Conservation (phyloP, 2,113 vertebrate genomes). For the Galbula dea region DNA sequence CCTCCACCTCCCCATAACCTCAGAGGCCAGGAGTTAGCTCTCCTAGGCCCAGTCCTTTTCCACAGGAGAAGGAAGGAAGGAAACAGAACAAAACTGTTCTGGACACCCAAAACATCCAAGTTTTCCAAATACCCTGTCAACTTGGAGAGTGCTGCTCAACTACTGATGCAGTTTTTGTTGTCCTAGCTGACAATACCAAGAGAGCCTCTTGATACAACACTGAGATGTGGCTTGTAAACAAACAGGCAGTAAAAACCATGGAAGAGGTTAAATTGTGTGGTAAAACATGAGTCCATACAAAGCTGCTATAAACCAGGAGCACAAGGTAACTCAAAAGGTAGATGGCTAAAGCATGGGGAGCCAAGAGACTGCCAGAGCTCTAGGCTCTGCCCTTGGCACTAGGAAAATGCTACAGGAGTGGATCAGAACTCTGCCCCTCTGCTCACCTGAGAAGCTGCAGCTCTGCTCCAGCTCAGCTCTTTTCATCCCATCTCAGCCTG, state of each 20-base stretch:
- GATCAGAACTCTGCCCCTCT: neutral
- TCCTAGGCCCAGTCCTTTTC: no score
- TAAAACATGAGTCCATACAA: neutral
- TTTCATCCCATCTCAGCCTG: neutral
- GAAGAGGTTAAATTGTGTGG: neutral
- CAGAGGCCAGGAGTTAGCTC: neutral
- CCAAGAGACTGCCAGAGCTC: neutral
- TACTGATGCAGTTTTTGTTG: neutral
- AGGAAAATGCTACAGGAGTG: neutral
- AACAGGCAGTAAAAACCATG: neutral
- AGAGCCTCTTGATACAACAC: neutral
- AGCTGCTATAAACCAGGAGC: neutral
- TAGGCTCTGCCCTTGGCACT: neutral
- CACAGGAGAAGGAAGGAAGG: neutral
- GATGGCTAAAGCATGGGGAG: neutral
- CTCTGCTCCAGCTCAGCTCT: neutral
- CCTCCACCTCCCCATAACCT: neutral
- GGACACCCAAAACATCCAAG: neutral
- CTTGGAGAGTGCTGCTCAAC: neutral
- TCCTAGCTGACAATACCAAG: neutral
- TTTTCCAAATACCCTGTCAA: neutral
- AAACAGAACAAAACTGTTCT: neutral
- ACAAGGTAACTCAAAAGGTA: neutral
- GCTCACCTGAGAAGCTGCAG: neutral
- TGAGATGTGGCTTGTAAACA: constrained; percentile 30